Conservation (phyloP, 2,797 vertebrate species). For the Amblyraja radiata region DNA sequence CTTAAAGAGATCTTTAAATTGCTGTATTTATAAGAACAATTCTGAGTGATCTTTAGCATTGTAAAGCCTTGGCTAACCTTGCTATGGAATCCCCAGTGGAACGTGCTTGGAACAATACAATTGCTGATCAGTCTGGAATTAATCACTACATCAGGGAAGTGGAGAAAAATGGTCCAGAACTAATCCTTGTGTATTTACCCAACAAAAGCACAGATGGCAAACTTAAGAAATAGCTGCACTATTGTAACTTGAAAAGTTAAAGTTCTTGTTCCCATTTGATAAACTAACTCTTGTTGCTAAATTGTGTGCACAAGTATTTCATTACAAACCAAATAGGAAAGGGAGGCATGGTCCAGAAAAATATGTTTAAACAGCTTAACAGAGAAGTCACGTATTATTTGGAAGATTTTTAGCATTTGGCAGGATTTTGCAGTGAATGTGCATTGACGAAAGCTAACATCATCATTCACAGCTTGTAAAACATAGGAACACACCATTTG, state of each 20-base stretch:
- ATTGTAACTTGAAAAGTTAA: slow-evolving; percentile 33
- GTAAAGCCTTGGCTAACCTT: slow-evolving; percentile 26
- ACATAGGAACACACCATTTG: too few species aligned
- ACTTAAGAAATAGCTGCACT: neutral
- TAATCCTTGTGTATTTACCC: slow-evolving; percentile 26
- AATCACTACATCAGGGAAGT: slow-evolving; percentile 28
- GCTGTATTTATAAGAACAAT: slow-evolving; percentile 40
- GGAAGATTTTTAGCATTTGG: neutral
- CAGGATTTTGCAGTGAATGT: neutral
- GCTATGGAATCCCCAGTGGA: neutral
- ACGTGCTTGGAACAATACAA: slow-evolving; percentile 38
- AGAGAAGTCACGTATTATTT: neutral
- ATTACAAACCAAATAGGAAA: neutral
- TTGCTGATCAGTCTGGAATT: slow-evolving; percentile 39
- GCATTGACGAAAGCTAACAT: neutral
- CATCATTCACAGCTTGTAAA: neutral
- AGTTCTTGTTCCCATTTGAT: slow-evolving; percentile 29
- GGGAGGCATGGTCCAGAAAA: slow-evolving; percentile 11
- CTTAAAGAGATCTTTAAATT: slow-evolving; percentile 34
- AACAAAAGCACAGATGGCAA: neutral
- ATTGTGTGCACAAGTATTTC: slow-evolving; percentile 11
- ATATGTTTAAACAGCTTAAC: neutral
- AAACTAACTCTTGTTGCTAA: slow-evolving; percentile 36
- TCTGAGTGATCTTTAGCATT: slow-evolving; percentile 33
- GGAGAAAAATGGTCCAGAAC: slow-evolving; percentile 2